Conservation (phyloP, 2,113 vertebrate genomes). For the Erythrocebus patas region DNA sequence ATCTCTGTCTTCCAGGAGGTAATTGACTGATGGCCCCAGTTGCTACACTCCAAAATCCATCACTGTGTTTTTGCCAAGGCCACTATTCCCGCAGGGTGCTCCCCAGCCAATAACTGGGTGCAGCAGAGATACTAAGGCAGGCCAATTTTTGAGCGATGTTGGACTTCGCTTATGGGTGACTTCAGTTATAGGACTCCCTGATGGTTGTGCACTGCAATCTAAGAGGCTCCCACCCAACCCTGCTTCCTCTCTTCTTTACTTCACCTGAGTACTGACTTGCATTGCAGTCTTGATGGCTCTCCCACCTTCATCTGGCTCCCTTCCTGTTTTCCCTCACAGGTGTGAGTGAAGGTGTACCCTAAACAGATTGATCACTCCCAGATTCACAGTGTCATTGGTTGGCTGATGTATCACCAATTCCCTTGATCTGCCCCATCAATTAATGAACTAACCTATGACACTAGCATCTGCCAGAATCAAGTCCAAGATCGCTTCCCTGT, state of each 20-base stretch:
- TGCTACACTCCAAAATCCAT: neutral
- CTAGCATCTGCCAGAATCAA: neutral
- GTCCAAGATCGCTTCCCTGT: neutral
- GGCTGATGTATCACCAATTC: neutral
- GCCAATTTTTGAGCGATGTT: neutral
- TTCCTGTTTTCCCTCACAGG: neutral
- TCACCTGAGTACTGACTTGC: neutral
- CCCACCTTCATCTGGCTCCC: neutral
- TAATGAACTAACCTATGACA: neutral
- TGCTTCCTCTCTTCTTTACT: neutral
- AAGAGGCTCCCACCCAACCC: neutral
- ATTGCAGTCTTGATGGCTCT: neutral
- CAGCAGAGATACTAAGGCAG: neutral
- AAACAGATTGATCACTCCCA: neutral
- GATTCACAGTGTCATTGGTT: neutral
- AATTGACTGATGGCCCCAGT: neutral
- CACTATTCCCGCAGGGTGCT: neutral
- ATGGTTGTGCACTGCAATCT: too few species aligned
- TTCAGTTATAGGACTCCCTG: too few species aligned
- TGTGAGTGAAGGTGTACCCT: neutral
- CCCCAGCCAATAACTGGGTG: neutral
- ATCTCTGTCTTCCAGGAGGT: neutral
- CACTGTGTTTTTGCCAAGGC: neutral
- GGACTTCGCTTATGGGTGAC: neutral
- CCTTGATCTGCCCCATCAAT: neutral